phyloP scores from a whole-genome alignment of 2,113 vertebrate species.

The Collichthys lucidus region DNA sequence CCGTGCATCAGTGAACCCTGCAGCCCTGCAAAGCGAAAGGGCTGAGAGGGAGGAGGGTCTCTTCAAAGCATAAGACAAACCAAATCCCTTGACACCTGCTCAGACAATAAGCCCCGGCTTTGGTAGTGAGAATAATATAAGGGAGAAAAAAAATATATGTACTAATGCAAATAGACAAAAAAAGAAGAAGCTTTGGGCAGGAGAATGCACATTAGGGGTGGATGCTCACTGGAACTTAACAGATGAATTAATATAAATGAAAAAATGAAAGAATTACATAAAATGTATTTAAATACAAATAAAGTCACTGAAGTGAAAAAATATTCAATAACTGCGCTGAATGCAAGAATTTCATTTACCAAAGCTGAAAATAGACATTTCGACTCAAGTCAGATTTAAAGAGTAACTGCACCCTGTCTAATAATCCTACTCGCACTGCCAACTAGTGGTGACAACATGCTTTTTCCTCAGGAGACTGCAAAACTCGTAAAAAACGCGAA shows the following conservation, averaged over 20 bases:
- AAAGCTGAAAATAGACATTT: neutral
- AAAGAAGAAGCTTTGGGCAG: neutral
- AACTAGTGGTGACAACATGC: neutral
- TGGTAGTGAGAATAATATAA: neutral
- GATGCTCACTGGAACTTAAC: neutral
- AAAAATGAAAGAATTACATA: neutral
- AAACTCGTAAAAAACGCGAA: too few species aligned
- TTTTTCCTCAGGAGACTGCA: neutral
- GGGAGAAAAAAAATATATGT: slow-evolving; percentile 9
- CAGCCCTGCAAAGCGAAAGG: slow-evolving; percentile 34
- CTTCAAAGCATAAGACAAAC: slow-evolving; percentile 43
- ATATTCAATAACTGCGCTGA: neutral
- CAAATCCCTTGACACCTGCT: slow-evolving; percentile 51
- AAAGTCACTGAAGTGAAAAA: neutral
- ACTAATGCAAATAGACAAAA: slow-evolving; percentile 3
- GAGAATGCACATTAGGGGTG: neutral
- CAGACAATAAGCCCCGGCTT: slow-evolving; percentile 44
- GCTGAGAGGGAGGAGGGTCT: slow-evolving; percentile 48
- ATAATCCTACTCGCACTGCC: neutral
- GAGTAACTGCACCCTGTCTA: neutral
- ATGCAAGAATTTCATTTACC: neutral
- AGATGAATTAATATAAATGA: neutral
- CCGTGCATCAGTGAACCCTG: slow-evolving; percentile 71
- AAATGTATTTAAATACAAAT: neutral
- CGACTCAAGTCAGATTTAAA: neutral